phyloP scores from a whole-genome alignment of 2,888 invertebrate species.

The Nomada ferruginata region DNA sequence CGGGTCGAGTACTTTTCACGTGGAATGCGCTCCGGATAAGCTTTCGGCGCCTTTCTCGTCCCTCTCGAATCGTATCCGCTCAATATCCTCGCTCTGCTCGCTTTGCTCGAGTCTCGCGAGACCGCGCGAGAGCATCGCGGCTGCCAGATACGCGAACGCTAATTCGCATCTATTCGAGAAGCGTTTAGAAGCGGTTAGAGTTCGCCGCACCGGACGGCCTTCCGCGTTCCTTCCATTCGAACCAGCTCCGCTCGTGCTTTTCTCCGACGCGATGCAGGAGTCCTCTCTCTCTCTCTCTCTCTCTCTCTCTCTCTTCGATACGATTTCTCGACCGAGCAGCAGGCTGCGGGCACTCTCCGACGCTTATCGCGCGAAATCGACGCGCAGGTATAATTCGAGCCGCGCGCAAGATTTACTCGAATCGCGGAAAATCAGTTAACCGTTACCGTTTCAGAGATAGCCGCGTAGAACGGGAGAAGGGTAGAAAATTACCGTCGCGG shows the following conservation, averaged over 20 bases:
- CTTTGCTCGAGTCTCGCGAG: constrained; percentile 6
- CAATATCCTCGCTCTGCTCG: constrained; percentile 23
- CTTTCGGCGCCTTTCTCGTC: constrained; percentile 2
- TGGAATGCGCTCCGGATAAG: constrained; percentile 53
- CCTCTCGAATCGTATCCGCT: not conserved
- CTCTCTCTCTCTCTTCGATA: not conserved
- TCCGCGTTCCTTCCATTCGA: constrained; percentile 66
- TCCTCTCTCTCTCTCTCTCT: not conserved
- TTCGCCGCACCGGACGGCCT: constrained; percentile 57
- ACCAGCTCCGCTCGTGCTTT: not conserved
- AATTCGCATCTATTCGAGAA: constrained; percentile 75
- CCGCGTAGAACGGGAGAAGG: constrained; percentile 8
- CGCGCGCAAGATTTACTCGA: constrained; percentile 27
- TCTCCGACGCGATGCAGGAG: not conserved
- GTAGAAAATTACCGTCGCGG: constrained; percentile 26
- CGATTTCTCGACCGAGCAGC: not conserved
- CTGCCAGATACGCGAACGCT: constrained; percentile 50
- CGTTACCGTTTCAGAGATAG: constrained; percentile 24
- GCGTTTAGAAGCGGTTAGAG: constrained; percentile 77
- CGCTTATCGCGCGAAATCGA: constrained; percentile 34
- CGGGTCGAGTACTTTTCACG: constrained; percentile 29
- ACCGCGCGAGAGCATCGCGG: not conserved
- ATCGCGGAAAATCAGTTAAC: constrained; percentile 50
- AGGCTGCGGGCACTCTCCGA: constrained; percentile 7
- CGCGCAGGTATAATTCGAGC: constrained; percentile 19